Evolutionary conservation across 2,113 vertebrate genomes (phyloP), one percentile per base, ranked within the genome.

Genomic region (Megaleporinus macrocephalus): DNA sequence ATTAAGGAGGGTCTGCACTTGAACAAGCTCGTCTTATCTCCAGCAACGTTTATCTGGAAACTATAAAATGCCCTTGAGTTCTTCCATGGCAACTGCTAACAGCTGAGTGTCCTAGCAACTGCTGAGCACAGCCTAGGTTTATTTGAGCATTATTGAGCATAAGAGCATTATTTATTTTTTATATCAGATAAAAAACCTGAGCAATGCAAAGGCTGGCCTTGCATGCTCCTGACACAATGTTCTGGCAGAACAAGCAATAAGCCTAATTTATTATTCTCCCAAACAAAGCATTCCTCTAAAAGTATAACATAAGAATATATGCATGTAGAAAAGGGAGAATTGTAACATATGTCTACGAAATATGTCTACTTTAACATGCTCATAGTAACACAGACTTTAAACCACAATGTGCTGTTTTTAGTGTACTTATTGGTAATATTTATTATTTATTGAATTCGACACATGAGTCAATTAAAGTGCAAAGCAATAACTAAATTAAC

Each of bases 241-340:
- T 75, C 53, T 14, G 53, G n/a, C 51, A 36, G n/a, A 36, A 30
- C 47, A 70, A 26, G 55, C 22, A 59, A 70, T 44, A 49, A 69
- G 36, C 53, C 41, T 63, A 6, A 55, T 59, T 59, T 76, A 61
- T 29, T 55, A 44, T 44, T 44, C n/a, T 57, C 36, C 72, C 85
- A 20, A 88, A 91, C 90, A 87, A 90, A 87, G 86, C 79, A 73
- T 87, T 85, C 88, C 88, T 87, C 89, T 84, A 86, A 91, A 91
- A 89, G 84, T 83, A 53, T 88, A 92, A 91, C 89, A 87, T 90
- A 87, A 83, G 80, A 88, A 88, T 89, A 91, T 90, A 90, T 86
- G 91, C 79, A 91, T 91, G 90, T 88, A 89, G 89, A n/a, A 29
- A 53, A 1, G 29, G 4, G 24, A 18, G 41, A 51, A 24, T 33